Evolutionary conservation across 2,888 invertebrate genomes (phyloP).

Genomic region (Epinotia demarniana): DNA sequence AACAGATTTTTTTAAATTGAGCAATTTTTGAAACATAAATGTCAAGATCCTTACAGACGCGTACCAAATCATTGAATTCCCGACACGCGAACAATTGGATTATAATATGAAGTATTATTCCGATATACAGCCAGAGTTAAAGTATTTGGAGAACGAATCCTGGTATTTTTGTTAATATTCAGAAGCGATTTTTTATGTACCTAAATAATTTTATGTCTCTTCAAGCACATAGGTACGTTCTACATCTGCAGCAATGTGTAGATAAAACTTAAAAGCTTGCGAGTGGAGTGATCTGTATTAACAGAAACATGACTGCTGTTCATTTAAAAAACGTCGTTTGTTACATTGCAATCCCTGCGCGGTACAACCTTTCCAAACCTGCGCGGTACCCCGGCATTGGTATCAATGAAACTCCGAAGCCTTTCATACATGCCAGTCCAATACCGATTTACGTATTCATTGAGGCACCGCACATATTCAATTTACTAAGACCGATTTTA

Average conservation of each 20-base stretch:
- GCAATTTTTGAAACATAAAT: too few species aligned
- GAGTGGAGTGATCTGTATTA: constrained; percentile 28
- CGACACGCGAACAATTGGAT: too few species aligned
- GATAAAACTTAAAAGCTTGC: constrained; percentile 36
- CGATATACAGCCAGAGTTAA: too few species aligned
- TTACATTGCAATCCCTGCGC: background rate
- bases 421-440: constrained; percentile 25
- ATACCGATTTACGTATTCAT: constrained; percentile 31
- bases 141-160: too few species aligned
- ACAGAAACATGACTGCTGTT: constrained; percentile 1
- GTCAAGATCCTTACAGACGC: too few species aligned
- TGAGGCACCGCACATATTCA: constrained; percentile 35
- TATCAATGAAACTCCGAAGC: constrained; percentile 26
- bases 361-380: background rate
- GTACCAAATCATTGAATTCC: too few species aligned
- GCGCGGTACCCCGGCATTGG: constrained; percentile 1
- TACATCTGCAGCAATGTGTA: constrained; percentile 27
- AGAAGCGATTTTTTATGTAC: too few species aligned
- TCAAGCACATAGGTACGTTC: constrained; percentile 17
- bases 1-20: too few species aligned
- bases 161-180: too few species aligned
- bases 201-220: background rate
- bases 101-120: too few species aligned
- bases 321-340: background rate
- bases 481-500: constrained; percentile 30